Evolutionary conservation across 1,140 invertebrate genomes (phyloP), one percentile per base, ranked within the genome.

Genomic region (Psilanteris sp.): DNA sequence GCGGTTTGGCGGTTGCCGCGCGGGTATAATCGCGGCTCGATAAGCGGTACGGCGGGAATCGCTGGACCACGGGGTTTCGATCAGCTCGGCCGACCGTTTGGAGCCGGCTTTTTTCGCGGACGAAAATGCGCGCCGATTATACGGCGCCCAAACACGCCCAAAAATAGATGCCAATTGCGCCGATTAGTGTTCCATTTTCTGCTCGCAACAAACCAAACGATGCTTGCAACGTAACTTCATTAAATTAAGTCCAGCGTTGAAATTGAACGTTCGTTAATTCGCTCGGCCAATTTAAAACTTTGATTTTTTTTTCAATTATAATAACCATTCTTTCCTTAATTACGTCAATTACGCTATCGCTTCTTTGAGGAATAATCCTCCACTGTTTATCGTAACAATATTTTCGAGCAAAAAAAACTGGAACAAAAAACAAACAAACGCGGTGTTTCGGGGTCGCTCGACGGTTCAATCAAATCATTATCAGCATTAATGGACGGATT

Each of bases 381-480:
- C 4, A 5, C 9, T n/a, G 14, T 44, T 34, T 34, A 9, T 22
- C 22, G 22, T 9, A 0, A 16, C n/a, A n/a, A n/a, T n/a, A n/a
- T n/a, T n/a, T n/a, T n/a, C n/a, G n/a, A n/a, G n/a, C n/a, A n/a
- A n/a, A n/a, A n/a, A n/a, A n/a, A n/a, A n/a, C n/a, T n/a, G n/a
- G n/a, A n/a, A n/a, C n/a, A n/a, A n/a, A n/a, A n/a, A n/a, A n/a
- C n/a, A n/a, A n/a, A n/a, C n/a, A 27, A 39, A 16, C 27, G 16
- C 3, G 5, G 18, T 20, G 18, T 5, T 5, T 20, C 18, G 18
- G 18, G 2, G 5, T 9, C 24, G 32, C 22, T 39, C 57, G 32
- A 48, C 39, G 9, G 7, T 50, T 39, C 11, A 50, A 62, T 62
- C 41, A 43, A 52, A 64, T 43, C 52, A 64, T 52, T 34, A 64